phyloP scores from a whole-genome alignment of 2,888 invertebrate genomes.

The Tethea ocularis region DNA sequence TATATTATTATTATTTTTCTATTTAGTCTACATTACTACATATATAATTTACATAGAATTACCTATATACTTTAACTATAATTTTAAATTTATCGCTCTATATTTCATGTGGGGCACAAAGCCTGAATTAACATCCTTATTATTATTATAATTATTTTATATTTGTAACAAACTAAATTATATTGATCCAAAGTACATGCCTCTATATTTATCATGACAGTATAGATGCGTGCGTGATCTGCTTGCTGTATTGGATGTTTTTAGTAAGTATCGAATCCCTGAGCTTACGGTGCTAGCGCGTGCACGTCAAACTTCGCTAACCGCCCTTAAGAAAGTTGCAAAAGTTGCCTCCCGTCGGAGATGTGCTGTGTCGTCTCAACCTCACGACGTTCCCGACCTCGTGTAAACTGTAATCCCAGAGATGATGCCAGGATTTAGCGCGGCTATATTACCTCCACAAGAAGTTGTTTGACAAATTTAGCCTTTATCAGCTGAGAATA shows the following conservation, averaged over 20 bases:
- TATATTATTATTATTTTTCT: too few species aligned
- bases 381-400: conserved; percentile 62
- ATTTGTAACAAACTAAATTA: not conserved
- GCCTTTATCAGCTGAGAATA: conserved; percentile 33
- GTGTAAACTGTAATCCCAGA: conserved; percentile 79
- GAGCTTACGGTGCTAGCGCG: conserved; percentile 76
- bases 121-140: too few species aligned
- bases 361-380: conserved; percentile 67
- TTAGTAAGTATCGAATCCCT: conserved; percentile 76
- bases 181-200: not conserved
- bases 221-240: conserved; percentile 44
- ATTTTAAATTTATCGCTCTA: too few species aligned
- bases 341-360: conserved; percentile 76
- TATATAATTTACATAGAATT: too few species aligned
- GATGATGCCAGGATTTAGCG: conserved; percentile 79
- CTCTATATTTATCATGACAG: not conserved
- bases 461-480: conserved; percentile 71
- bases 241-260: conserved; percentile 65
- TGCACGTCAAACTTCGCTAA: conserved; percentile 81
- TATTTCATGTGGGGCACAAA: too few species aligned
- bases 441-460: conserved; percentile 72
- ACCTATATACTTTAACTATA: too few species aligned
- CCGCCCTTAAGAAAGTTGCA: conserved; percentile 80
- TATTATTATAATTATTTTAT: conserved; percentile 22
- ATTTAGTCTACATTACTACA: too few species aligned